Percentiles rank a stretch among this genome's conserved stretches.
These are phyloP conservation scores for Synchiropus splendidus DNA, from an alignment of 2,113 vertebrate genomes.

Conservation along the genomic window DNA sequence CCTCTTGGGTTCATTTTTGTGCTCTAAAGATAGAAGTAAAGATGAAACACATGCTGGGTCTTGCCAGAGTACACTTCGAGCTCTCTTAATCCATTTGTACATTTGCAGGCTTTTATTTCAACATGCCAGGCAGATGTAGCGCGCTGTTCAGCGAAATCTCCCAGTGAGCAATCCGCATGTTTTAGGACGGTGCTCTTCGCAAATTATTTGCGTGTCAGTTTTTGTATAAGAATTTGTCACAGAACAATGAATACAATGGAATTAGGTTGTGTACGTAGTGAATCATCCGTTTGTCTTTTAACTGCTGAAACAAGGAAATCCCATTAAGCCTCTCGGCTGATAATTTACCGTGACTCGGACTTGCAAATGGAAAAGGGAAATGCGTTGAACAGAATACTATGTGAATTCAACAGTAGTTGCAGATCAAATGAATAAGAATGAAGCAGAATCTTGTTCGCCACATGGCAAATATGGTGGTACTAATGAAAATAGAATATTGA, in stretches of 20 bases:
- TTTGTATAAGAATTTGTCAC: conserved; percentile 23
- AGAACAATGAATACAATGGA: conserved; percentile 26
- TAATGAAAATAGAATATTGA: no score
- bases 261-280: conserved; percentile 24
- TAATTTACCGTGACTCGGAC: conserved; percentile 20
- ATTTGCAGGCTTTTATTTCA: conserved; percentile 27
- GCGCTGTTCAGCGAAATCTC: no score
- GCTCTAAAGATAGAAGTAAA: conserved; percentile 17
- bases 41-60: conserved; percentile 22
- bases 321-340: conserved; percentile 31
- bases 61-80: conserved; percentile 32
- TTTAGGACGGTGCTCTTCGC: conserved; percentile 11
- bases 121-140: neutral
- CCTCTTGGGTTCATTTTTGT: conserved; percentile 22
- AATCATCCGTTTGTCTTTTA: conserved; percentile 32
- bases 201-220: conserved; percentile 15
- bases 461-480: no score
- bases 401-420: conserved; percentile 1
- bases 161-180: no score
- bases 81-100: conserved; percentile 46
- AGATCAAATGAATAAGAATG: no score
- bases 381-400: conserved; percentile 5
- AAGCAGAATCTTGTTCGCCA: no score
- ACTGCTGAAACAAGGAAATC: conserved; percentile 44
- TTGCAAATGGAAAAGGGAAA: conserved; percentile 18